A percentile compares a stretch with the other conserved stretches of the same genome.
Evolutionary conservation across 2,797 vertebrate species (phyloP).

Genomic region (Acrossocheilus fasciatus): DNA sequence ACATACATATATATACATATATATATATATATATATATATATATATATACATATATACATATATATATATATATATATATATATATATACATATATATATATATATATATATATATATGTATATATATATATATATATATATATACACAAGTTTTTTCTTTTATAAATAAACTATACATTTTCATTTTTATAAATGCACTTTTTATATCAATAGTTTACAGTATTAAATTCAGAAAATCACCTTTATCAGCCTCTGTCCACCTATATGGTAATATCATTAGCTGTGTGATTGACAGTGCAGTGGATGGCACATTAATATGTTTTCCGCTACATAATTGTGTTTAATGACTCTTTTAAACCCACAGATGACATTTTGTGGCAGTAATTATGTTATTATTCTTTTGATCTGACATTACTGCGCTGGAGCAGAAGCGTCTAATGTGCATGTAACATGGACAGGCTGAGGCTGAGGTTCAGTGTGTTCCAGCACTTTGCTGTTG

Average conservation of each 20-base stretch:
- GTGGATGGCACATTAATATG: background rate
- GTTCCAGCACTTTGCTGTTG: slow-evolving; percentile 41
- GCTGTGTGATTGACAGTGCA: background rate
- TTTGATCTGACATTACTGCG: background rate
- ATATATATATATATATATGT: no score
- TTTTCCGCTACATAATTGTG: background rate
- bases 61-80: no score
- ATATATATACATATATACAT: no score
- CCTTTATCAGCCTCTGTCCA: no score
- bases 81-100: no score
- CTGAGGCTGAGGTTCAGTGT: background rate
- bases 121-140: no score
- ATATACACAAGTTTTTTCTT: no score
- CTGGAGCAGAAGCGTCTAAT: background rate
- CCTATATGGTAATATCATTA: background rate
- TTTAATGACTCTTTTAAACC: background rate
- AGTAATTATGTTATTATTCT: background rate
- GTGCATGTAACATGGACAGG: background rate
- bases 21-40: no score
- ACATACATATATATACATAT: no score
- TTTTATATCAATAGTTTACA: background rate
- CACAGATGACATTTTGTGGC: background rate
- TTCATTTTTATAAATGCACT: background rate
- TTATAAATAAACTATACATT: background rate
- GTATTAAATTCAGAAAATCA: background rate